phyloP scores from a whole-genome alignment of 2,888 invertebrate species.

The Adela reaumurella region DNA sequence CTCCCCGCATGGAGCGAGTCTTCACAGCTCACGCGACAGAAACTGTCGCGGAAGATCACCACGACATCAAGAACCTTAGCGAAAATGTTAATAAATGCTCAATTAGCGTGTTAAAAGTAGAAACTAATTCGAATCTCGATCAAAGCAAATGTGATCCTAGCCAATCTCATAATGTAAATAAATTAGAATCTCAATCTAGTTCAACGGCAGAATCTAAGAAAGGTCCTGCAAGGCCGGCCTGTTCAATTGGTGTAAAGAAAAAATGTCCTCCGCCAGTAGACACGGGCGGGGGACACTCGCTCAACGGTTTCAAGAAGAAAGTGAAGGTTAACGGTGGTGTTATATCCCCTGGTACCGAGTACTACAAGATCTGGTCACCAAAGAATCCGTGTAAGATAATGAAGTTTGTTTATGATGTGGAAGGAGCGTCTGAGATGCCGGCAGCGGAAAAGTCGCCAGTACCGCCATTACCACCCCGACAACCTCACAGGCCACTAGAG shows the following conservation, averaged over 20 bases:
- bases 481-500: conserved; percentile 73
- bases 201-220: conserved; percentile 41
- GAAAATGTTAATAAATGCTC: conserved; percentile 54
- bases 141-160: conserved; percentile 48
- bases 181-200: conserved; percentile 36
- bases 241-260: conserved; percentile 41
- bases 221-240: no score
- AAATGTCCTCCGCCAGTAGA: conserved; percentile 56
- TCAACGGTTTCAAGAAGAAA: conserved; percentile 65
- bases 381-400: conserved; percentile 57
- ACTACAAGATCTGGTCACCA: conserved; percentile 68
- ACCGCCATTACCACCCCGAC: conserved; percentile 70
- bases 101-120: conserved; percentile 51
- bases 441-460: conserved; percentile 62
- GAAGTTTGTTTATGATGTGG: conserved; percentile 52
- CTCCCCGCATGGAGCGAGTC: conserved; percentile 36
- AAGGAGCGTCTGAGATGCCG: conserved; percentile 29
- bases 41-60: no score
- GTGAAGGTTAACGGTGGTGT: conserved; percentile 49
- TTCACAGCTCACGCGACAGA: conserved; percentile 9
- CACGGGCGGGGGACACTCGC: conserved; percentile 38
- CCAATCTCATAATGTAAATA: conserved; percentile 41
- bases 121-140: conserved; percentile 36
- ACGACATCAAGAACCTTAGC: conserved; percentile 46
- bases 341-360: conserved; percentile 59